These are phyloP conservation scores for Prionailurus viverrinus DNA, from an alignment of 2,113 vertebrate species.

Conservation along the genomic window DNA sequence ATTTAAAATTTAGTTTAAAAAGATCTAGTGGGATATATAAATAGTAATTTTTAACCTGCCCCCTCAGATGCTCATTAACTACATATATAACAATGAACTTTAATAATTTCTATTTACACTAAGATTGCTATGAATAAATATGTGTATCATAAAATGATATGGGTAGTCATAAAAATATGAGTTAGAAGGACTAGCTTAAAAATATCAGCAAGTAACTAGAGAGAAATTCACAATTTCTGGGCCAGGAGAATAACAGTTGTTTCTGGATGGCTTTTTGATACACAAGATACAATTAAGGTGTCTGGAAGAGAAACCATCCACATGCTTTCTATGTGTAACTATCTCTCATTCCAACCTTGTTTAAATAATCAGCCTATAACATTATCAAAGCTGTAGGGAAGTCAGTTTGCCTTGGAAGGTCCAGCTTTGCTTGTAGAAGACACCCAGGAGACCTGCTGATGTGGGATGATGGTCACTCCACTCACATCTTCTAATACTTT, in stretches of 20 bases:
- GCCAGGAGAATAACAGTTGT: background rate
- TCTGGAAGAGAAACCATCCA: background rate
- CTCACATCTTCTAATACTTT: background rate
- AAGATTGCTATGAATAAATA: background rate
- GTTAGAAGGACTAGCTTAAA: background rate
- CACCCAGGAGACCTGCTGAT: background rate
- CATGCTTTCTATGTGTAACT: background rate
- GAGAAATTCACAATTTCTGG: background rate
- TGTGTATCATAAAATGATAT: background rate
- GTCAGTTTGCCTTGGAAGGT: background rate
- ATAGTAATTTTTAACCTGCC: background rate
- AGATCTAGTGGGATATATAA: background rate
- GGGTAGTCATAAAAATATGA: background rate
- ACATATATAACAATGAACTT: background rate
- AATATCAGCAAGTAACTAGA: slow-evolving; percentile 32
- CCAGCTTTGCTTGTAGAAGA: background rate
- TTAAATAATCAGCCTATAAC: background rate
- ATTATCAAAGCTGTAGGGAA: background rate
- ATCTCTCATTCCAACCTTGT: background rate
- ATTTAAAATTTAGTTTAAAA: slow-evolving; percentile 46
- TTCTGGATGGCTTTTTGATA: background rate
- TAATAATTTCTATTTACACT: background rate
- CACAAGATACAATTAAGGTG: background rate
- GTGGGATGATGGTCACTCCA: no score
- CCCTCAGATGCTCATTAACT: background rate